Evolutionary conservation across 2,888 invertebrate species (phyloP), one percentile per base, ranked within the genome.

Genomic region (Tricholauxania praeusta): DNA sequence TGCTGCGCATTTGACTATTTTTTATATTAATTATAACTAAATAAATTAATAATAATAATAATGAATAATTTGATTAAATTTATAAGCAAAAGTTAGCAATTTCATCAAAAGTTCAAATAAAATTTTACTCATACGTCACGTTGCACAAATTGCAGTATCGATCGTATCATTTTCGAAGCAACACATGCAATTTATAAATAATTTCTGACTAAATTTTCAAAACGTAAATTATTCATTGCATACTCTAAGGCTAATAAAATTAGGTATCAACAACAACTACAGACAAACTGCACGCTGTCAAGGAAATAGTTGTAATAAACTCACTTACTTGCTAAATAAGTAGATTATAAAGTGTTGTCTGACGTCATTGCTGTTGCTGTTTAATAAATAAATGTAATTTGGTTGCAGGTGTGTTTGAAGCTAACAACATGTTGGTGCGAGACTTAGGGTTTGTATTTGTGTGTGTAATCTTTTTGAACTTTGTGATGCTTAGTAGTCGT

Each of bases 281-380:
- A 47, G 57, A 39, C 14, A 47, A 67, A 57, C 64, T 22, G 12
- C 32, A 64, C 55, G 19, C 8, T 67, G 57, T 67, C 57, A 67
- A 14, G 57, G 57, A 22, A 67, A 57, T 57, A 57, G 57, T 67
- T 57, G 67, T 22, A 53, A 67, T 67, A 55, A 67, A 47, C 57
- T 47, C 47, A 57, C 57, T 57, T 48, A 67, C 19, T 57, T 19
- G 22, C 47, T 12, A 19, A 47, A 10, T 39, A 39, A 39, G 8
- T 19, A 28, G 53, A 66, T 66, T 39, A 39, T 10, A 39, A 39
- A 39, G 10, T 39, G 39, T 39, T 32, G 32, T 53, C 66, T 66
- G 32, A 39, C 66, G 14, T 47, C 7, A 2, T n/a, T 10, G 39
- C 7, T 39, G 39, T 7, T 39, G 39, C 10, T 39, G 39, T 39